Conservation (phyloP, 1,140 invertebrate species). For the Zaprionus nigranus region DNA sequence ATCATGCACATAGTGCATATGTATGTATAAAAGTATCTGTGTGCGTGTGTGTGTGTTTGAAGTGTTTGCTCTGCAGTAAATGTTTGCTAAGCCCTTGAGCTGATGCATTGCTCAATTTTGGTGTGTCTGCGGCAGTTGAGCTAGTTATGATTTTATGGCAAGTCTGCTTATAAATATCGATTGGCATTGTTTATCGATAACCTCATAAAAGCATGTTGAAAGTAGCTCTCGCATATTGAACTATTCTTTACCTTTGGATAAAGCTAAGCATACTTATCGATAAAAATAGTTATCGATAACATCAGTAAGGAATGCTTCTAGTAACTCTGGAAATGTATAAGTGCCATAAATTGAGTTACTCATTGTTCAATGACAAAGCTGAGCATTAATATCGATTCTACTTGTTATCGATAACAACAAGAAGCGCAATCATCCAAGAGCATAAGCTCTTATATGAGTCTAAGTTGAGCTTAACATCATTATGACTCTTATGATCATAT, state of each 20-base stretch:
- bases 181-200: no score
- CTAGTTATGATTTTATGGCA: no score
- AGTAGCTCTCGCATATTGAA: neutral
- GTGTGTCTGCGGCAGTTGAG: neutral
- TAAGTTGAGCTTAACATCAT: no score
- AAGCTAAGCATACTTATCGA: neutral
- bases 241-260: neutral
- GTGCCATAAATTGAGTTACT: neutral
- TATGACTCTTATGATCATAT: no score
- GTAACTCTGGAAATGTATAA: neutral
- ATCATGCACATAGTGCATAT: neutral
- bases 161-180: no score
- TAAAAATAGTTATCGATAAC: neutral
- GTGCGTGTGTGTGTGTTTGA: neutral
- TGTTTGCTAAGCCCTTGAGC: slow-evolving; percentile 3
- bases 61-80: neutral
- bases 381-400: neutral
- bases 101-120: neutral
- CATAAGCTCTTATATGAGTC: no score
- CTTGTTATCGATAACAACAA: neutral
- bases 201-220: no score
- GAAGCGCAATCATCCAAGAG: no score
- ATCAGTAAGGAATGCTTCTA: neutral
- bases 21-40: no score
- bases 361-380: neutral